Evolutionary conservation across 2,888 invertebrate species (phyloP).

Genomic region (Trachelus tabidus): DNA sequence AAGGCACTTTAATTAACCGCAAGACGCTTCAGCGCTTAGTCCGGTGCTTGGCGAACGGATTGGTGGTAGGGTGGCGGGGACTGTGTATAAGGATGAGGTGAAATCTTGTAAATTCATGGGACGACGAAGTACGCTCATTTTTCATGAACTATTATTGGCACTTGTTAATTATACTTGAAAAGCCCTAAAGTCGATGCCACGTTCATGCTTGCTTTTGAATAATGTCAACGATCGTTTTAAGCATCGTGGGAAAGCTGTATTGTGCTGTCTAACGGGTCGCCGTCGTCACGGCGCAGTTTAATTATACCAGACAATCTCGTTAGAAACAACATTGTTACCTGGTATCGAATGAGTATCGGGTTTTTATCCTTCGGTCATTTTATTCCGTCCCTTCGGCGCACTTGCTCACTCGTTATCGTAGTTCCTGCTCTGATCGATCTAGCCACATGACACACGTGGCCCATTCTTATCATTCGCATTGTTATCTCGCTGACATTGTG

Average conservation of each 20-base stretch:
- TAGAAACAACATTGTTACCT: neutral
- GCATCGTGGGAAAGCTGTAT: neutral
- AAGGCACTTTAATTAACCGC: slow-evolving; percentile 40
- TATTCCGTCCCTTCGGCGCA: neutral
- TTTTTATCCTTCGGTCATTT: neutral
- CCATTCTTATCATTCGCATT: neutral
- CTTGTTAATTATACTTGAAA: slow-evolving; percentile 44
- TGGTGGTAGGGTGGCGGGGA: neutral
- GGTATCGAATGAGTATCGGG: neutral
- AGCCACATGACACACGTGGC: neutral
- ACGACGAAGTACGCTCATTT: slow-evolving; percentile 17
- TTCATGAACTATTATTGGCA: slow-evolving; percentile 38
- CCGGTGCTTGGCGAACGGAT: slow-evolving; percentile 18
- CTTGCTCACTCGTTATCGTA: neutral
- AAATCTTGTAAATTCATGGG: neutral
- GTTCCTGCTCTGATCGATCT: neutral
- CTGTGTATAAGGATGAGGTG: neutral
- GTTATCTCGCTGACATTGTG: neutral
- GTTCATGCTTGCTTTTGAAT: neutral
- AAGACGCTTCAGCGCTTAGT: slow-evolving; percentile 33
- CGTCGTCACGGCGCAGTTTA: neutral
- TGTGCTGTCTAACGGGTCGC: neutral
- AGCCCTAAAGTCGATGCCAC: slow-evolving; percentile 4
- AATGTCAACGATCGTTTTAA: neutral
- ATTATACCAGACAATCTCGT: neutral